Base-by-base conservation (phyloP, 2,888 invertebrate genomes). In the Ypsolopha scabrella region DNA sequence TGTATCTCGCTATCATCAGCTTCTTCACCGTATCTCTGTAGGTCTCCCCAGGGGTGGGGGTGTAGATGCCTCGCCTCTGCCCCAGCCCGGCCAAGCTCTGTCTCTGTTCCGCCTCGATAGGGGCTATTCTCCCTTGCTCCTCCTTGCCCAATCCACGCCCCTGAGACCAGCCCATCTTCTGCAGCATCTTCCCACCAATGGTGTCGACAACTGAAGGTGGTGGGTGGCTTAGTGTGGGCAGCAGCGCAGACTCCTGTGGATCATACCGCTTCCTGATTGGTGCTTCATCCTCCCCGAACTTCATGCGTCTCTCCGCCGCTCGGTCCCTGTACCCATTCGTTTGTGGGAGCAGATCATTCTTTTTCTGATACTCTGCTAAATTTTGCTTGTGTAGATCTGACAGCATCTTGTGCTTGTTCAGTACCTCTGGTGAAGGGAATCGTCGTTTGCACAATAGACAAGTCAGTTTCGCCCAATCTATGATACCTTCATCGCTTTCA, bases 101-200 rank as follows among this genome's bases (percentile, higher is more conserved):
- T 50, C 95, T 68, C 53, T 81, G 80, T 57, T 81, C 80, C 55
- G 94, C 95, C 88, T 97, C 95, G 57, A 98, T 95, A 48, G 98
- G 98, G 51, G 94, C 94, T 33, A 96, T 95, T 63, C 96, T 88
- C 10, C 97, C 98, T 78, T 99, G 98, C 70, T 96, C 96, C 51
- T 91, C 90, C 72, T 94, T 95, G 0, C 99, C 99, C 24, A 99
- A 85, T 0, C 99, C 99, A 85, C 95, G 93, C 0, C 99, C 99
- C 71, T 97, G 97, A 6, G 94, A 94, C 99, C 99, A 99, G 6
- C 99, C 99, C 99, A 99, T 99, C 80, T 97, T 97, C 77, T 99
- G 97, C 57, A 99, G 76, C 75, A 99, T 88, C 69, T 96, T 94
- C 70, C 94, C 98, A 7, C 99, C 99, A 54, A 98, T 95, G 63